These are phyloP conservation scores for Gila robusta DNA, from an alignment of 2,797 vertebrate genomes.

Conservation along the genomic window DNA sequence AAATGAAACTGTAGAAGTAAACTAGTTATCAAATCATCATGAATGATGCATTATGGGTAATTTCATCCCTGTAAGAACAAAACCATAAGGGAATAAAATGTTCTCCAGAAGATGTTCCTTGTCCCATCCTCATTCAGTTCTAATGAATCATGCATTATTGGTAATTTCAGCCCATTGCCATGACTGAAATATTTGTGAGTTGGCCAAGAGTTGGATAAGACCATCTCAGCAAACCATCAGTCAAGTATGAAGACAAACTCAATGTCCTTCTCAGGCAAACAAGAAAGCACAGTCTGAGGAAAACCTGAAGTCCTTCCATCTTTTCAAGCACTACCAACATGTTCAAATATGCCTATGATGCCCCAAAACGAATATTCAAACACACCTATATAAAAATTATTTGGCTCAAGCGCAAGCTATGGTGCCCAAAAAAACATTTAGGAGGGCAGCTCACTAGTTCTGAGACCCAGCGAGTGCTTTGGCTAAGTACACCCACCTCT, in stretches of 20 bases:
- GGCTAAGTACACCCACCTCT: slow-evolving; percentile 45
- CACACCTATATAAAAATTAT: not conserved
- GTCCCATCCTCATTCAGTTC: not conserved
- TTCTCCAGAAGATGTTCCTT: not conserved
- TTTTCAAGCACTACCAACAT: not conserved
- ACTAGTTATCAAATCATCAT: not conserved
- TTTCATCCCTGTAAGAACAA: not conserved
- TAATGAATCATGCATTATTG: slow-evolving; percentile 46
- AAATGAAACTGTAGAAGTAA: not conserved
- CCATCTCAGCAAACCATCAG: slow-evolving; percentile 37
- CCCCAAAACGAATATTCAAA: not conserved
- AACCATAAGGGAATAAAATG: not conserved
- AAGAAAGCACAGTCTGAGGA: slow-evolving; percentile 4
- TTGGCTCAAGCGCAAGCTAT: not conserved
- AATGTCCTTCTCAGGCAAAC: slow-evolving; percentile 30
- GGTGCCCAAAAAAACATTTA: not conserved
- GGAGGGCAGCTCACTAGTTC: slow-evolving; percentile 5
- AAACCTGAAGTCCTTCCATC: not conserved
- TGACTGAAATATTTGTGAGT: slow-evolving; percentile 63
- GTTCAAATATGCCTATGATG: slow-evolving; percentile 15
- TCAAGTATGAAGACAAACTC: slow-evolving; percentile 39
- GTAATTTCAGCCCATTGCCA: slow-evolving; percentile 57
- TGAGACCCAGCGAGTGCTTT: not conserved
- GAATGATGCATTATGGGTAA: slow-evolving; percentile 6
- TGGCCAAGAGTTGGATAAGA: slow-evolving; percentile 42